Conservation (phyloP, 2,797 vertebrate genomes). For the Falco cherrug region DNA sequence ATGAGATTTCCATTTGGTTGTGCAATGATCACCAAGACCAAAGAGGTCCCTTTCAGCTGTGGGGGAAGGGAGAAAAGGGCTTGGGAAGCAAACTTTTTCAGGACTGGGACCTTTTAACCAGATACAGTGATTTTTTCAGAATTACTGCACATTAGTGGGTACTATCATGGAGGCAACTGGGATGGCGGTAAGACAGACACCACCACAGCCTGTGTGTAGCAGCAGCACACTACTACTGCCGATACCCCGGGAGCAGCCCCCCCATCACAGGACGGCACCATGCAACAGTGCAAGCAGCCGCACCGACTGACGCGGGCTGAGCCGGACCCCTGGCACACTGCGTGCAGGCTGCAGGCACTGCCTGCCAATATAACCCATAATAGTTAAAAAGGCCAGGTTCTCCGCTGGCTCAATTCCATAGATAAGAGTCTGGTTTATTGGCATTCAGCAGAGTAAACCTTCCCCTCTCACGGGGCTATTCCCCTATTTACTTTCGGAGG, state of each 20-base stretch:
- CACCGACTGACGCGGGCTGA: accelerated
- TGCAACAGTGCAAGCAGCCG: neutral
- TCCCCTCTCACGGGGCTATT: neutral
- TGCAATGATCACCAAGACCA: neutral
- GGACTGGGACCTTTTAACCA: neutral
- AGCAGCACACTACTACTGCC: neutral
- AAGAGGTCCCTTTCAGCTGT: neutral
- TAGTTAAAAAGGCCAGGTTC: neutral
- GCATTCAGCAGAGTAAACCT: neutral
- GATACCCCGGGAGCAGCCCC: neutral
- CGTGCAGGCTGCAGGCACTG: accelerated
- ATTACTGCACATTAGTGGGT: no score
- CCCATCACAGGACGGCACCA: accelerated
- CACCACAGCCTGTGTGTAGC: neutral
- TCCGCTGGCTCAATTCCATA: neutral
- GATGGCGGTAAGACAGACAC: neutral
- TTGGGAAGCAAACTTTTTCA: neutral
- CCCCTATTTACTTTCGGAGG: neutral
- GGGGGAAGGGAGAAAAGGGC: neutral
- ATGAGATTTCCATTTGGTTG: neutral
- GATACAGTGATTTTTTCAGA: neutral
- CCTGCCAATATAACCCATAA: neutral
- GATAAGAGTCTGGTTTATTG: neutral
- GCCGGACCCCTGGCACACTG: accelerated
- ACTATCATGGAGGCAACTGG: neutral